Percentiles rank a stretch among this genome's conserved stretches.
Evolutionary conservation across 1,140 invertebrate genomes (phyloP).

Genomic region (Drosophila albomicans): DNA sequence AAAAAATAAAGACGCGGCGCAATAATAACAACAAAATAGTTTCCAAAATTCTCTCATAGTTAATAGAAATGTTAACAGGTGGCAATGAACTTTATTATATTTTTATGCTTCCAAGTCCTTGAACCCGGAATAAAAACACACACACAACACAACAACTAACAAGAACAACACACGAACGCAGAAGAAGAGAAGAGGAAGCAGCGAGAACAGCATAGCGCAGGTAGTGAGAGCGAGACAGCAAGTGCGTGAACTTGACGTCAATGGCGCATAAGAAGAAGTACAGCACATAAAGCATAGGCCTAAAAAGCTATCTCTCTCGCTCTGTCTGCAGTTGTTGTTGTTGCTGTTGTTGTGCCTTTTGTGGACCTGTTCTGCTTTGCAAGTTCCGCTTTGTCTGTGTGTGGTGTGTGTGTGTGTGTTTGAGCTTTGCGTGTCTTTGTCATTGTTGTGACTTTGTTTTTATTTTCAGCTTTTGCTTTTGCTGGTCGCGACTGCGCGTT

Average conservation of each 20-base stretch:
- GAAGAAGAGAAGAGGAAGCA: constrained; percentile 17
- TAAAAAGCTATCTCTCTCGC: constrained; percentile 44
- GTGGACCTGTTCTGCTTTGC: constrained; percentile 33
- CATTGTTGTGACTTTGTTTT: constrained; percentile 32
- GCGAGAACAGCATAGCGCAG: constrained; percentile 1
- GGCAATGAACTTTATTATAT: constrained; percentile 81
- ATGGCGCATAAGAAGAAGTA: constrained; percentile 43
- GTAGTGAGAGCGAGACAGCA: constrained; percentile 31
- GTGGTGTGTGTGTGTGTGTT: not conserved
- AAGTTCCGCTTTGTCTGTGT: constrained; percentile 52
- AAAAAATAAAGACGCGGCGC: not conserved
- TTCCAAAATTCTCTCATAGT: constrained; percentile 45
- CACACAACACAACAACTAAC: constrained; percentile 23
- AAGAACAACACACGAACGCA: constrained; percentile 1
- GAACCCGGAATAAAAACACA: constrained; percentile 66
- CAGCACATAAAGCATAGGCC: constrained; percentile 46
- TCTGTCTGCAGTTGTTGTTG: not conserved
- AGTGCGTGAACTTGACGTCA: constrained; percentile 72
- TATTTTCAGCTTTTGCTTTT: constrained; percentile 4
- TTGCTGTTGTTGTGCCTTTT: constrained; percentile 29
- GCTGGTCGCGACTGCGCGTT: constrained; percentile 52
- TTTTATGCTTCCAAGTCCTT: constrained; percentile 73
- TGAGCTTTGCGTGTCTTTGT: constrained; percentile 18
- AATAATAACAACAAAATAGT: constrained; percentile 32
- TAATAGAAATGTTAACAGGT: constrained; percentile 76